Evolutionary conservation across 2,888 invertebrate species (phyloP).

Genomic region (Alloscopus bannaensis): DNA sequence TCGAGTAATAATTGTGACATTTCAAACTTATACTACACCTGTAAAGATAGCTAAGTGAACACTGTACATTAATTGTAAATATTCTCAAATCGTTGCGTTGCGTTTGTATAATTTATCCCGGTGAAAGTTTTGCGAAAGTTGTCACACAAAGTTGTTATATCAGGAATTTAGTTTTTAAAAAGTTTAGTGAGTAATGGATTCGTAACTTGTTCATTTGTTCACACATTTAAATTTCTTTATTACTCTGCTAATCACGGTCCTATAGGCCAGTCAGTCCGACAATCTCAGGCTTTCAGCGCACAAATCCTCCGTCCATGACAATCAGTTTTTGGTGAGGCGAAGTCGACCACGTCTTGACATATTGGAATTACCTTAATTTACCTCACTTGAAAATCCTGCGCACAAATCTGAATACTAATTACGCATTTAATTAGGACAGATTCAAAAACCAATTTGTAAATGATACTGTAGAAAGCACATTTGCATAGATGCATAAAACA

Average conservation of each 20-base stretch:
- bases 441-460: not conserved
- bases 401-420: not conserved
- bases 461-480: too few relatives aligned
- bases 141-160: not conserved
- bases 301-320: conserved; percentile 47
- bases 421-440: not conserved
- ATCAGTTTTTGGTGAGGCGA: conserved; percentile 19
- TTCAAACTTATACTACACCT: not conserved
- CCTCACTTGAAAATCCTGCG: not conserved
- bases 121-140: not conserved
- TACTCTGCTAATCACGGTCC: not conserved
- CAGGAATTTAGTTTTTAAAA: conserved; percentile 1
- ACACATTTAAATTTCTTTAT: not conserved
- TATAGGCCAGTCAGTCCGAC: not conserved
- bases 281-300: conserved; percentile 1
- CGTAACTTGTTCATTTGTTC: not conserved
- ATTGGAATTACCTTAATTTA: not conserved
- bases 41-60: not conserved
- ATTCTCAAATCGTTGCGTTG: not conserved
- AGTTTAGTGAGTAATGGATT: not conserved
- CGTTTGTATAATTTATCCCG: not conserved
- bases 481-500: too few relatives aligned
- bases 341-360: not conserved
- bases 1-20: not conserved
- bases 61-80: conserved; percentile 7